Conservation (phyloP, 2,113 vertebrate species). For the Asarcornis scutulata region DNA sequence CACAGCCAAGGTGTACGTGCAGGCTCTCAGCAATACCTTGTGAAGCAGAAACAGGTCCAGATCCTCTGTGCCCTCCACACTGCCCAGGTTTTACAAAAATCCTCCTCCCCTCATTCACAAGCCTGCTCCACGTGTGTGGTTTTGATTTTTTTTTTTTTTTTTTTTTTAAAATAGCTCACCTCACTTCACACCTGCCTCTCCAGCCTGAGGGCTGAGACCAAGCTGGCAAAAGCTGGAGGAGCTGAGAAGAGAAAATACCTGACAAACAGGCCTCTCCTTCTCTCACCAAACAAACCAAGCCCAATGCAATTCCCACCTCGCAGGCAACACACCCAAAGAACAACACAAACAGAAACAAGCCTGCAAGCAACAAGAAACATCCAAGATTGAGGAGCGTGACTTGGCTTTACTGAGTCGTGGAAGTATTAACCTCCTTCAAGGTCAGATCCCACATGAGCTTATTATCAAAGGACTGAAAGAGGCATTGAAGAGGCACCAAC, state of each 20-base stretch:
- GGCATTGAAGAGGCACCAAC: constrained; percentile 47
- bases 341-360: constrained; percentile 57
- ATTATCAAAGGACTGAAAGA: constrained; percentile 63
- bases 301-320: constrained; percentile 31
- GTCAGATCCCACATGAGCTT: constrained; percentile 52
- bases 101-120: background rate
- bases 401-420: constrained; percentile 25
- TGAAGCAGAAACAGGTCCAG: background rate
- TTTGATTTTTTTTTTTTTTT: background rate
- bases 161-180: background rate
- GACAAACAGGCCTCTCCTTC: constrained; percentile 43
- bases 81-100: background rate
- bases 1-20: background rate
- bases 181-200: constrained; percentile 27
- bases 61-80: background rate
- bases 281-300: constrained; percentile 25
- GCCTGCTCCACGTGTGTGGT: background rate
- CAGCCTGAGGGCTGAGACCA: background rate
- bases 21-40: background rate
- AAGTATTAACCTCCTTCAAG: constrained; percentile 29
- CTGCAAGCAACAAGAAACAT: constrained; percentile 44
- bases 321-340: constrained; percentile 46
- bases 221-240: background rate
- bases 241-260: constrained; percentile 10
- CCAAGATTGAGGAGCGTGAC: background rate